Percentiles rank a stretch among this genome's conserved stretches.
Evolutionary conservation across 1,140 invertebrate species (phyloP).

Genomic region (Drosophila subpulchrella): DNA sequence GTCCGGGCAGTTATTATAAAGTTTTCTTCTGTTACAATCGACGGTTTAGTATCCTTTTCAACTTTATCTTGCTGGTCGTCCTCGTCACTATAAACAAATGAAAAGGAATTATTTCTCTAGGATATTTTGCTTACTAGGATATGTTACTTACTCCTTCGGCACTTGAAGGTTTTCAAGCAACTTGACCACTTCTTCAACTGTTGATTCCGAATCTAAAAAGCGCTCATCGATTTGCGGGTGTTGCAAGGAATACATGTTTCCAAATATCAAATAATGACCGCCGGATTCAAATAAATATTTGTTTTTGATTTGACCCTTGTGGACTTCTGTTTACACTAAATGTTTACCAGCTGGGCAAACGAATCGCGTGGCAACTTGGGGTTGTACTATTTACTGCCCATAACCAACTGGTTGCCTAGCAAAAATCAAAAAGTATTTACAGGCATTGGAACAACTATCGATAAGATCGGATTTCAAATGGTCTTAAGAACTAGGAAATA

Average conservation of each 20-base stretch:
- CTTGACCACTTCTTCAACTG: conserved; percentile 76
- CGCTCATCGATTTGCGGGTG: conserved; percentile 71
- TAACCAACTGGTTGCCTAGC: conserved; percentile 32
- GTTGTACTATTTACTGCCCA: conserved; percentile 22
- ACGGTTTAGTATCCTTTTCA: not conserved
- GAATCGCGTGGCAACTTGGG: conserved; percentile 16
- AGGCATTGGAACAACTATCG: not conserved
- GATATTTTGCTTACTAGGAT: not conserved
- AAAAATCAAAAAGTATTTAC: conserved; percentile 8
- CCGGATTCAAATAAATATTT: conserved; percentile 17
- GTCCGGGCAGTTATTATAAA: conserved; percentile 86
- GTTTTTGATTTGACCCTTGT: conserved; percentile 16
- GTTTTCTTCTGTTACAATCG: conserved; percentile 58
- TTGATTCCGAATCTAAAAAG: conserved; percentile 68
- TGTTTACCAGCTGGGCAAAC: conserved; percentile 40
- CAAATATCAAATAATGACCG: not conserved
- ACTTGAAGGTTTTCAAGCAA: conserved; percentile 57
- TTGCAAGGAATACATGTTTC: conserved; percentile 60
- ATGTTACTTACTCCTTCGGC: conserved; percentile 41
- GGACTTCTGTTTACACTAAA: conserved; percentile 9
- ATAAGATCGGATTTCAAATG: not conserved
- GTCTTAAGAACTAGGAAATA: not conserved
- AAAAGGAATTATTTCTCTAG: not conserved
- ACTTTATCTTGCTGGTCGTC: not conserved
- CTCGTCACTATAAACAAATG: conserved; percentile 16